phyloP scores from a whole-genome alignment of 2,113 vertebrate species.

The Amphilophus citrinellus region DNA sequence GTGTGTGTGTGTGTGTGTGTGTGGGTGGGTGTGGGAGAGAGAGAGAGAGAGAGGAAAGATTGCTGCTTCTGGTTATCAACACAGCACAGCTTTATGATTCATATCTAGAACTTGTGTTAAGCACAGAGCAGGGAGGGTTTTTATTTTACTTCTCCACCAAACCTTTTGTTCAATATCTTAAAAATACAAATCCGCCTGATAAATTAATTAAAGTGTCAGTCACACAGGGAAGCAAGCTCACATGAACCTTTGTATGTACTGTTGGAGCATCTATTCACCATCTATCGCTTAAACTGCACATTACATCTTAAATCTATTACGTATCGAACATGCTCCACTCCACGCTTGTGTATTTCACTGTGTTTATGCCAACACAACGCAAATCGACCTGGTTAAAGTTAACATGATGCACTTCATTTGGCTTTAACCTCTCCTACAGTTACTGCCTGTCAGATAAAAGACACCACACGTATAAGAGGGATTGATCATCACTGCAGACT shows the following conservation, averaged over 20 bases:
- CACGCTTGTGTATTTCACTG: neutral
- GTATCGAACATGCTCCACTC: neutral
- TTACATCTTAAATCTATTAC: neutral
- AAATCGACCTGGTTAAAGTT: neutral
- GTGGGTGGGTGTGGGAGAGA: too few species aligned
- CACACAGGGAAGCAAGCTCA: neutral
- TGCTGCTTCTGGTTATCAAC: slow-evolving; percentile 60
- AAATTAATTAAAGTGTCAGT: neutral
- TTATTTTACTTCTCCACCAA: neutral
- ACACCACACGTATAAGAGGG: neutral
- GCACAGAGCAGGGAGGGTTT: neutral
- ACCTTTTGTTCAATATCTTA: neutral
- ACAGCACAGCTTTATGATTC: slow-evolving; percentile 28
- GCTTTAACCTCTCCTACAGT: too few species aligned
- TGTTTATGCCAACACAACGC: neutral
- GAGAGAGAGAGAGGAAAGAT: neutral
- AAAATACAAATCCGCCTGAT: neutral
- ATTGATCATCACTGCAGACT: neutral
- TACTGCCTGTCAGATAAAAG: neutral
- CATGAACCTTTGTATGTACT: neutral
- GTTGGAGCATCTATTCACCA: neutral
- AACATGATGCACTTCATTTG: neutral
- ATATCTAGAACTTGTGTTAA: slow-evolving; percentile 8
- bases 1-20: slow-evolving; percentile 30
- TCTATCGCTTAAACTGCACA: neutral